Conservation (phyloP, 1,140 invertebrate species). For the Apocrypta bakeri region DNA sequence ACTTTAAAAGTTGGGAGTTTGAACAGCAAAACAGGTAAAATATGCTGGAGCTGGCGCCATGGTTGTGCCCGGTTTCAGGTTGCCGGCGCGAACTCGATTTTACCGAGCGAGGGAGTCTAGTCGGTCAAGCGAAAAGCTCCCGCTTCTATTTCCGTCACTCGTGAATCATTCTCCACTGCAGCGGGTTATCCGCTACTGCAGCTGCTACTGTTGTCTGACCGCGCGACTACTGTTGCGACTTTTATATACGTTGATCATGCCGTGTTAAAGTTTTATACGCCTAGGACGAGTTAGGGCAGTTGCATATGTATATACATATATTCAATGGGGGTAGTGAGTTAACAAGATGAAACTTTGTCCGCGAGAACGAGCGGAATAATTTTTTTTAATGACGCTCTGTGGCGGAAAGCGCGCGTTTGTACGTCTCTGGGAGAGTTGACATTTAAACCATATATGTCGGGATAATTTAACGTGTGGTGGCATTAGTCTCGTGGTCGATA, state of each 20-base stretch:
- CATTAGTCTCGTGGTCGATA: not conserved
- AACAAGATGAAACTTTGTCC: constrained; percentile 24
- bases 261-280: not conserved
- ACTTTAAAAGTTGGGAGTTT: no score
- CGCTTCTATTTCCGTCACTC: constrained; percentile 72
- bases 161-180: constrained; percentile 71
- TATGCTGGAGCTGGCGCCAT: no score
- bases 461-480: not conserved
- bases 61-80: constrained; percentile 52
- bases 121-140: constrained; percentile 52
- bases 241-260: not conserved
- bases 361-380: not conserved
- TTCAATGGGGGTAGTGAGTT: not conserved
- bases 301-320: not conserved
- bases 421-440: not conserved
- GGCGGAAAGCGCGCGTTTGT: not conserved
- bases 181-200: constrained; percentile 59
- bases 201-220: not conserved
- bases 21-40: no score
- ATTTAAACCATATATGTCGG: not conserved
- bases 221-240: not conserved
- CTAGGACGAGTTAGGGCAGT: no score
- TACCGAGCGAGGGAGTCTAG: constrained; percentile 56
- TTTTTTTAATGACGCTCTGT: constrained; percentile 25
- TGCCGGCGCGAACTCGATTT: constrained; percentile 60